Conservation (phyloP, 2,888 invertebrate genomes). For the Drosophila meridiana region DNA sequence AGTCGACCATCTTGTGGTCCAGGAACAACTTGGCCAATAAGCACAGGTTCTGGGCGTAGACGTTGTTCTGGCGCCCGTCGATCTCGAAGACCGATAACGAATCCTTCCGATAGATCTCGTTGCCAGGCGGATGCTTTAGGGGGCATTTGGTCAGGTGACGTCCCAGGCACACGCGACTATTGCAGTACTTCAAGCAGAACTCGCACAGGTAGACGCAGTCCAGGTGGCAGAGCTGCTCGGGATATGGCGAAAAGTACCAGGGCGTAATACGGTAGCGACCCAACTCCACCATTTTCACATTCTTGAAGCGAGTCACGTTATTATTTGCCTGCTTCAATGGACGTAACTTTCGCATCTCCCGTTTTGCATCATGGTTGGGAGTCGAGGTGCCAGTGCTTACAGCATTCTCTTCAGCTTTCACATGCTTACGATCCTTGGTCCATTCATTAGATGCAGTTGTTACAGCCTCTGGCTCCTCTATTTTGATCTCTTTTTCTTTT, state of each 20-base stretch:
- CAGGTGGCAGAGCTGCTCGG: constrained; percentile 95
- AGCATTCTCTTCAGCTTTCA: constrained; percentile 86
- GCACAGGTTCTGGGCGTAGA: constrained; percentile 98
- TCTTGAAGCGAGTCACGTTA: constrained; percentile 97
- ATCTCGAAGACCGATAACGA: constrained; percentile 99
- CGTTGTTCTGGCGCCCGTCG: constrained; percentile 98
- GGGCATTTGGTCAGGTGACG: constrained; percentile 95
- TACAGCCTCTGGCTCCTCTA: neutral
- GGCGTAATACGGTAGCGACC: constrained; percentile 97
- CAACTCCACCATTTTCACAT: constrained; percentile 98
- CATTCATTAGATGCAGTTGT: neutral
- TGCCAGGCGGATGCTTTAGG: constrained; percentile 94
- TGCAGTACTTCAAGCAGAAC: constrained; percentile 98
- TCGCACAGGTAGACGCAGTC: constrained; percentile 99
- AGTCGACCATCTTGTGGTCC: constrained; percentile 99
- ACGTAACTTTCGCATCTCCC: neutral
- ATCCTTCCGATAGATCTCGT: constrained; percentile 98
- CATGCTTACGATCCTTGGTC: constrained; percentile 71
- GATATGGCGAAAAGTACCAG: constrained; percentile 99
- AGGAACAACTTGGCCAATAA: constrained; percentile 97
- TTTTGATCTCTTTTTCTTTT: neutral
- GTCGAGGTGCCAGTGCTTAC: neutral
- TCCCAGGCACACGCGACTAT: constrained; percentile 97
- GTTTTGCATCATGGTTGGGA: too few species aligned
- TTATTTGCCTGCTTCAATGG: constrained; percentile 5